Conservation (phyloP, 2,888 invertebrate species). For the Serripes groenlandicus region DNA sequence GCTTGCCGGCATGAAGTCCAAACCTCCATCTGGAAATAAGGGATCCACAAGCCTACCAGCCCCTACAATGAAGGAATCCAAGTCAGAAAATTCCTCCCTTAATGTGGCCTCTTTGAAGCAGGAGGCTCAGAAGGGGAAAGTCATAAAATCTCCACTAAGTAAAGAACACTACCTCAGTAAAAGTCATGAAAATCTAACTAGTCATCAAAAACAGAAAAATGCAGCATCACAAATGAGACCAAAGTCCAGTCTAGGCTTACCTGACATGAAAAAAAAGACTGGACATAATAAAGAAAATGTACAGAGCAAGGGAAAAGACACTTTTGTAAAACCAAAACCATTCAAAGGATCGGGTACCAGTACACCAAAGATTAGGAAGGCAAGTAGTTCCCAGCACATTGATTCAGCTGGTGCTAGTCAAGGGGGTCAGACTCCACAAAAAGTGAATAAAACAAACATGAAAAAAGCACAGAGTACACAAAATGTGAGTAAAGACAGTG, state of each 20-base stretch:
- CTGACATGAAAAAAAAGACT: constrained; percentile 60
- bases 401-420: constrained; percentile 73
- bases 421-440: constrained; percentile 42
- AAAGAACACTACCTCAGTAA: constrained; percentile 82
- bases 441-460: constrained; percentile 70
- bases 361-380: constrained; percentile 80
- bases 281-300: constrained; percentile 81
- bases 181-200: constrained; percentile 84
- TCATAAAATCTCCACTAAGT: constrained; percentile 70
- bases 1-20: constrained; percentile 40
- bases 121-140: constrained; percentile 60
- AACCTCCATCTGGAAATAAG: constrained; percentile 52
- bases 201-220: constrained; percentile 78
- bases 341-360: constrained; percentile 67
- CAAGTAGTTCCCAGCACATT: constrained; percentile 84
- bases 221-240: constrained; percentile 68
- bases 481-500: constrained; percentile 83
- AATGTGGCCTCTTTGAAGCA: constrained; percentile 55
- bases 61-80: constrained; percentile 78
- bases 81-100: constrained; percentile 75
- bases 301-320: constrained; percentile 72
- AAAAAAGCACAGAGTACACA: constrained; percentile 85
- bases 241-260: constrained; percentile 71
- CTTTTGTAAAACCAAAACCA: constrained; percentile 76
- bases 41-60: constrained; percentile 19